These are phyloP conservation scores for Mythimna vitellina DNA, from an alignment of 2,888 invertebrate genomes.

Conservation along the genomic window DNA sequence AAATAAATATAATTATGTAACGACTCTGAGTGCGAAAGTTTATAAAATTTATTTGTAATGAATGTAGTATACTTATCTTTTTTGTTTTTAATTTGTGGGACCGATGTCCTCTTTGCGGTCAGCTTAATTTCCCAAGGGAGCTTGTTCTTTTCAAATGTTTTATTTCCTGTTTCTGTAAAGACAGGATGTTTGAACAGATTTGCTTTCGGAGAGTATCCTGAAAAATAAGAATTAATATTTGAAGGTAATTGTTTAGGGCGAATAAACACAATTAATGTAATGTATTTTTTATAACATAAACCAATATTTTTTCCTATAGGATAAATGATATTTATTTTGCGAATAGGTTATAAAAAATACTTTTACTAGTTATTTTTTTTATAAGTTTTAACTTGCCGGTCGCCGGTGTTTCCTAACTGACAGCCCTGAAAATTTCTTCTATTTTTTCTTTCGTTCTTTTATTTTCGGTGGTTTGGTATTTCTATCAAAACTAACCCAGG, in stretches of 20 bases:
- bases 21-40: not conserved
- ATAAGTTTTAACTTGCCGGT: too few relatives aligned
- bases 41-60: constrained; percentile 29
- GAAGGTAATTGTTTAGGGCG: not conserved
- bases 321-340: too few relatives aligned
- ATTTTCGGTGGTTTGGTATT: too few relatives aligned
- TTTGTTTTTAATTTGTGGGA: constrained; percentile 20
- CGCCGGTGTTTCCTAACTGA: too few relatives aligned
- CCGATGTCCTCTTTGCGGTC: constrained; percentile 37
- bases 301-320: too few relatives aligned
- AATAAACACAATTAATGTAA: not conserved
- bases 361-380: too few relatives aligned
- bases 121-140: constrained; percentile 44
- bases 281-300: not conserved
- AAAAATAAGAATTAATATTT: not conserved
- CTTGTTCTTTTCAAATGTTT: constrained; percentile 14
- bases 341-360: too few relatives aligned
- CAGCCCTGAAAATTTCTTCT: too few relatives aligned
- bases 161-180: constrained; percentile 15
- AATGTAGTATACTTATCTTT: constrained; percentile 17
- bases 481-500: too few relatives aligned
- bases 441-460: too few relatives aligned
- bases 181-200: constrained; percentile 5
- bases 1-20: too few relatives aligned
- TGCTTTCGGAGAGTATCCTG: not conserved